Evolutionary conservation across 2,888 invertebrate species (phyloP).

Genomic region (Craniophora ligustri): DNA sequence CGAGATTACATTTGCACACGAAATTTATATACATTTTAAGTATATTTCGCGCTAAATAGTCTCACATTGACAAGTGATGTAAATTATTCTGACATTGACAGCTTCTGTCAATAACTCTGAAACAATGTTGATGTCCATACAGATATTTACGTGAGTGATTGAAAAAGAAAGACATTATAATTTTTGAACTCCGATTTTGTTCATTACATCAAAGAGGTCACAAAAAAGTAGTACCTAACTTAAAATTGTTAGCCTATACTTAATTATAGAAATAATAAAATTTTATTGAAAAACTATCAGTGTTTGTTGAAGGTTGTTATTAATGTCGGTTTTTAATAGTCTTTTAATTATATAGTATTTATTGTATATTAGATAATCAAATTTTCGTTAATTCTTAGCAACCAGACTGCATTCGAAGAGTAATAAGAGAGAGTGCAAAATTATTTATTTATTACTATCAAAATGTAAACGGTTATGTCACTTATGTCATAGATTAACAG

Average conservation of each 20-base stretch:
- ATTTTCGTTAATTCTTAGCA: not conserved
- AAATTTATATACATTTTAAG: too few relatives aligned
- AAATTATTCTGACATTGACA: too few relatives aligned
- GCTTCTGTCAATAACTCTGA: too few relatives aligned
- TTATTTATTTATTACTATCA: too few relatives aligned
- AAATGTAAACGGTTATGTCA: too few relatives aligned
- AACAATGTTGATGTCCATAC: too few relatives aligned
- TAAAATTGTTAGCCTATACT: conserved; percentile 12
- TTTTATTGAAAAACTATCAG: conserved; percentile 45
- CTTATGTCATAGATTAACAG: too few relatives aligned
- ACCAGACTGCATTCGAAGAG: conserved; percentile 11
- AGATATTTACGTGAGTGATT: too few relatives aligned
- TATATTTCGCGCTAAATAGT: too few relatives aligned
- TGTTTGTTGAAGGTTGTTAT: conserved; percentile 37
- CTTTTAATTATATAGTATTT: conserved; percentile 4
- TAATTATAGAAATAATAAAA: conserved; percentile 32
- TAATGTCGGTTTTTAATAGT: conserved; percentile 21
- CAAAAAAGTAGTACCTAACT: conserved; percentile 29
- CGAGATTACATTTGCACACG: too few relatives aligned
- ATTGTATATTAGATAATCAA: conserved; percentile 13
- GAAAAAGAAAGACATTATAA: not conserved
- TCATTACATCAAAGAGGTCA: conserved; percentile 17
- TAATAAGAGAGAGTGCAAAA: too few relatives aligned
- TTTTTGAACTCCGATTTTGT: not conserved
- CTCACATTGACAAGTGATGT: too few relatives aligned